Percentiles rank a stretch among this genome's conserved stretches.
These are phyloP conservation scores for Anoplopoma fimbria DNA, from an alignment of 2,113 vertebrate species.

Conservation along the genomic window DNA sequence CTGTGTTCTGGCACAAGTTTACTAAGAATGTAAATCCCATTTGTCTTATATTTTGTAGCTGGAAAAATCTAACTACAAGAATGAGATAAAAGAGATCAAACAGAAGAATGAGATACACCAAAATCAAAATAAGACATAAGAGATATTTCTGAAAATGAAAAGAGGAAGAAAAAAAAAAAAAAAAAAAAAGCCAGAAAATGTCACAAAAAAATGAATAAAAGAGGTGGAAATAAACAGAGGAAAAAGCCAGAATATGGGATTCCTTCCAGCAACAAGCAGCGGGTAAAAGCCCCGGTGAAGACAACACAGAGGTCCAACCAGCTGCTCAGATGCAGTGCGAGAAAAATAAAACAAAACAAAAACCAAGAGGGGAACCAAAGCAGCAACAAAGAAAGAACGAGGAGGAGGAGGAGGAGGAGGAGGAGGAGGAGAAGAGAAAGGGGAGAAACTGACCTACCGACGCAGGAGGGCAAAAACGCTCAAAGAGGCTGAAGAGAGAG, in stretches of 20 bases:
- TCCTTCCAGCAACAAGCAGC: conserved; percentile 30
- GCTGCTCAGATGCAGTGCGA: neutral
- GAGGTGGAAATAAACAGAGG: conserved; percentile 3
- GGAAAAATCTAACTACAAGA: neutral
- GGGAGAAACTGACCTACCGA: conserved; percentile 49
- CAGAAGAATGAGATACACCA: conserved; percentile 18
- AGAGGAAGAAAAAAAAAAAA: conserved; percentile 11
- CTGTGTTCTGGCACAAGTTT: conserved; percentile 3
- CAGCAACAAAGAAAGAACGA: conserved; percentile 5
- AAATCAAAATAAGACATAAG: conserved; percentile 4
- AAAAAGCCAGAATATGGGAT: conserved; percentile 12
- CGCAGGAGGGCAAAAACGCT: conserved; percentile 42
- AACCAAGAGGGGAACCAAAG: neutral
- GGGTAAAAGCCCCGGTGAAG: conserved; percentile 27
- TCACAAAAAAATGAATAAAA: neutral
- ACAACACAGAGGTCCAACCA: conserved; percentile 37
- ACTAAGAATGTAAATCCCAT: conserved; percentile 13
- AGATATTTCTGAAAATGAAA: neutral
- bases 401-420: no score
- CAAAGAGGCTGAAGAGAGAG: conserved; percentile 15
- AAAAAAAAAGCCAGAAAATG: conserved; percentile 12
- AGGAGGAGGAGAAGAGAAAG: neutral
- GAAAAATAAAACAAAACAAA: neutral
- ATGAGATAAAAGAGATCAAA: neutral
- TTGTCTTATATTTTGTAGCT: neutral